These are phyloP conservation scores for Hoplostethus mediterraneus DNA, from an alignment of 2,797 vertebrate genomes.

Conservation along the genomic window DNA sequence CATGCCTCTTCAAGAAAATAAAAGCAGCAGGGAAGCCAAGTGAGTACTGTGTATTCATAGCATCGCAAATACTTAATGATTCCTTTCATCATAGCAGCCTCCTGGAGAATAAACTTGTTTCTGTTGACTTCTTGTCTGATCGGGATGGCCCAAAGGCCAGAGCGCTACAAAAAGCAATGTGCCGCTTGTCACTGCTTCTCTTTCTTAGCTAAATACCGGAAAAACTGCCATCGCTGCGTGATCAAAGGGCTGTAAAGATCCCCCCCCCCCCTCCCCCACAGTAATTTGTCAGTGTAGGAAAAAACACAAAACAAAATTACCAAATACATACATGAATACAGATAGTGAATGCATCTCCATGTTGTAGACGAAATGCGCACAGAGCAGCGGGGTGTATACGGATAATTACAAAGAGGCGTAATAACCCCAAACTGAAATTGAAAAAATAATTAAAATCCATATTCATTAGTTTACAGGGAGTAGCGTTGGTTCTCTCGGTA, in stretches of 20 bases:
- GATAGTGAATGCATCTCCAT: slow-evolving; percentile 15
- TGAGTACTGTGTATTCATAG: slow-evolving; percentile 6
- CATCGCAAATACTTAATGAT: slow-evolving; percentile 20
- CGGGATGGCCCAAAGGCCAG: slow-evolving; percentile 9
- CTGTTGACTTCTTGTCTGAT: slow-evolving; percentile 10
- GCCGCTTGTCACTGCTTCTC: neutral
- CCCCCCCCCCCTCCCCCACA: slow-evolving; percentile 4
- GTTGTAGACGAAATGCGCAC: neutral
- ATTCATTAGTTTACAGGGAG: slow-evolving; percentile 61
- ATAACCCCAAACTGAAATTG: slow-evolving; percentile 59
- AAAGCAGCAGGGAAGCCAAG: slow-evolving; percentile 1
- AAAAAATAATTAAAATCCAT: slow-evolving; percentile 61
- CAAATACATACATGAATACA: slow-evolving; percentile 31
- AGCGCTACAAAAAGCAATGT: neutral
- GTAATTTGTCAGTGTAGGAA: slow-evolving; percentile 13
- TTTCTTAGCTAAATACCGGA: slow-evolving; percentile 19
- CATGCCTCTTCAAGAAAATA: neutral
- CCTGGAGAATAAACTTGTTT: slow-evolving; percentile 16
- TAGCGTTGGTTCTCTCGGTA: slow-evolving; percentile 9
- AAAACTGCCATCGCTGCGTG: slow-evolving; percentile 18
- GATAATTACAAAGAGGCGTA: slow-evolving; percentile 56
- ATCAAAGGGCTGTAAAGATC: slow-evolving; percentile 35
- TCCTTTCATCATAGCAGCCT: slow-evolving; percentile 12
- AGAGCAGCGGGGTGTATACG: slow-evolving; percentile 35
- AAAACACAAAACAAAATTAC: slow-evolving; percentile 29